These are phyloP conservation scores for Acleris laterana DNA, from an alignment of 2,888 invertebrate genomes.

Conservation along the genomic window DNA sequence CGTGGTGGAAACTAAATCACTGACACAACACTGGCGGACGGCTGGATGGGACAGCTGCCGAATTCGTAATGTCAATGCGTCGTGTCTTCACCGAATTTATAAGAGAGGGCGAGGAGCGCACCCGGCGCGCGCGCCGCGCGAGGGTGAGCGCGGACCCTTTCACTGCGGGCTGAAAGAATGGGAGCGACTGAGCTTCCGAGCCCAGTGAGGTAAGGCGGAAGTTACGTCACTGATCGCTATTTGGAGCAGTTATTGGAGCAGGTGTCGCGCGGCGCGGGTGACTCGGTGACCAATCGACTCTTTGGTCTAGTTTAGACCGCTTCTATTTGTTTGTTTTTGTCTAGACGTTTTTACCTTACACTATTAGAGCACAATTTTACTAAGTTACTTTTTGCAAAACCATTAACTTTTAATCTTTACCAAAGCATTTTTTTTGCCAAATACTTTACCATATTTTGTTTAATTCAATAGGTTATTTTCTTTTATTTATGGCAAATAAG, in stretches of 20 bases:
- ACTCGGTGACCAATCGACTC: neutral
- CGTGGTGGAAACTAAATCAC: conserved; percentile 77
- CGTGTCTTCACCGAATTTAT: conserved; percentile 82
- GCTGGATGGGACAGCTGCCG: conserved; percentile 77
- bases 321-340: neutral
- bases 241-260: conserved; percentile 62
- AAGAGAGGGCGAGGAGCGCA: conserved; percentile 69
- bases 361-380: too few species aligned
- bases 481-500: too few species aligned
- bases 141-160: conserved; percentile 84
- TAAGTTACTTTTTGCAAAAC: too few species aligned
- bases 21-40: conserved; percentile 67
- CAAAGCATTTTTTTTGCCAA: too few species aligned
- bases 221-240: conserved; percentile 73
- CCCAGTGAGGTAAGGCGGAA: conserved; percentile 81
- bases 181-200: conserved; percentile 76
- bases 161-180: conserved; percentile 81
- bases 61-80: conserved; percentile 81
- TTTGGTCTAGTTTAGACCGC: neutral
- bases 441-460: too few species aligned
- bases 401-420: too few species aligned
- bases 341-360: neutral
- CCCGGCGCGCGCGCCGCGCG: conserved; percentile 58
- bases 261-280: conserved; percentile 45
- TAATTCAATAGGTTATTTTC: too few species aligned